Evolutionary conservation across 2,113 vertebrate species (phyloP).

Genomic region (Planiliza haematocheilus): DNA sequence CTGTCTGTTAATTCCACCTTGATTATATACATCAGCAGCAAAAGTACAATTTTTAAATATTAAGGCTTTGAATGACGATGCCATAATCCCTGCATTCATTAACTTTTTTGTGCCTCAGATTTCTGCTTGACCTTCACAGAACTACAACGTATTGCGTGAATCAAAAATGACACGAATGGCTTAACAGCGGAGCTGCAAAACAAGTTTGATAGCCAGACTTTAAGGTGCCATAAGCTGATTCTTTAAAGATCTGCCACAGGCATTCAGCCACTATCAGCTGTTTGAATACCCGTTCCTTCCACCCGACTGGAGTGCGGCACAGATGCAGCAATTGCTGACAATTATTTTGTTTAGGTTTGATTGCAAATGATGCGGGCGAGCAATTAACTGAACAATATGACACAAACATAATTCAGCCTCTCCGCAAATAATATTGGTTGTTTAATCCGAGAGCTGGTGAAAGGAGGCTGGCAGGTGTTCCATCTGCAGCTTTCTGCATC

Average conservation of each 20-base stretch:
- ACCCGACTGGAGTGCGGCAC: slow-evolving; percentile 20
- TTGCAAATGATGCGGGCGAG: slow-evolving; percentile 62
- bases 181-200: too few relatives aligned
- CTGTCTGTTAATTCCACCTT: slow-evolving; percentile 11
- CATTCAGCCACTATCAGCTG: slow-evolving; percentile 32
- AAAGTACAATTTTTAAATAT: slow-evolving; percentile 16
- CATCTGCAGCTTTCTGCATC: slow-evolving; percentile 18
- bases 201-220: neutral
- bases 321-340: slow-evolving; percentile 56
- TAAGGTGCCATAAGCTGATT: too few relatives aligned
- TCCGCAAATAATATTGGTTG: slow-evolving; percentile 37
- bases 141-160: slow-evolving; percentile 24
- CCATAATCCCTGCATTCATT: slow-evolving; percentile 60
- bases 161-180: slow-evolving; percentile 33
- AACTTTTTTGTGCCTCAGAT: slow-evolving; percentile 60
- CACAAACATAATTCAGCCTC: slow-evolving; percentile 43
- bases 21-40: slow-evolving; percentile 28
- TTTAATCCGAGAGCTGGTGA: slow-evolving; percentile 29
- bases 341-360: slow-evolving; percentile 71
- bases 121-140: slow-evolving; percentile 59
- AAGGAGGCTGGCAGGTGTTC: slow-evolving; percentile 51
- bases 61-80: slow-evolving; percentile 7
- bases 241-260: slow-evolving; percentile 15
- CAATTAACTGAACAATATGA: slow-evolving; percentile 70
- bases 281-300: slow-evolving; percentile 10